Evolutionary conservation across 2,888 invertebrate species (phyloP), one percentile per base, ranked within the genome.

Genomic region (Fragum sueziense): DNA sequence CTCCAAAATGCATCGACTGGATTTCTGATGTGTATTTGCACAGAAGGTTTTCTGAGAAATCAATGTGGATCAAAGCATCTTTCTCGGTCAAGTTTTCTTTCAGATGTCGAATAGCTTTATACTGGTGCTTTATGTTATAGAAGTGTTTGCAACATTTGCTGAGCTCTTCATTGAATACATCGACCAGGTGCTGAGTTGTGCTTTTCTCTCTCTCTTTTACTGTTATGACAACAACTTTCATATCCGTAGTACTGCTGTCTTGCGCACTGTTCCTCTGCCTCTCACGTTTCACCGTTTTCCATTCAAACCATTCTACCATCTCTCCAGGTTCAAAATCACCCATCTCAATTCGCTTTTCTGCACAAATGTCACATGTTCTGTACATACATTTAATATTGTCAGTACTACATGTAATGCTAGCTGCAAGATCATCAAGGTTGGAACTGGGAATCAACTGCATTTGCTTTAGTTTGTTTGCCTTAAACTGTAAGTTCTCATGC

Each of bases 21-120:
- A 73, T 73, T 29, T 78, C 78, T 0, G 22, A n/a, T 1, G 27
- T 14, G 20, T 62, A 70, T 69, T 73, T 78, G 65, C 78, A 73
- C 0, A 22, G 20, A 3, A 37, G 29, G 17, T 71, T 71, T 87
- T 93, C 92, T 2, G 89, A 86, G 82, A 94, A 93, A 79, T 93
- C 90, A 72, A 90, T 84, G 70, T 90, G 90, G 22, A 88, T 82
- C 0, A 90, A 62, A 17, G 71, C 74, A 59, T 89, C 86, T 59
- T 85, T 61, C 34, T 77, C 70, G 2, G 65, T 54, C 52, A 89
- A 72, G 22, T 80, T 77, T 74, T 82, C 68, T 72, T 87, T 88
- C 9, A 88, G 52, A 1, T 76, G 22, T 41, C 80, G 85, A 11
- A 82, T 34, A 27, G 62, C 51, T 27, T 59, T 70, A 34, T 71